Base-by-base conservation (phyloP, 2,797 vertebrate genomes). In the Sebastes flavidus region DNA sequence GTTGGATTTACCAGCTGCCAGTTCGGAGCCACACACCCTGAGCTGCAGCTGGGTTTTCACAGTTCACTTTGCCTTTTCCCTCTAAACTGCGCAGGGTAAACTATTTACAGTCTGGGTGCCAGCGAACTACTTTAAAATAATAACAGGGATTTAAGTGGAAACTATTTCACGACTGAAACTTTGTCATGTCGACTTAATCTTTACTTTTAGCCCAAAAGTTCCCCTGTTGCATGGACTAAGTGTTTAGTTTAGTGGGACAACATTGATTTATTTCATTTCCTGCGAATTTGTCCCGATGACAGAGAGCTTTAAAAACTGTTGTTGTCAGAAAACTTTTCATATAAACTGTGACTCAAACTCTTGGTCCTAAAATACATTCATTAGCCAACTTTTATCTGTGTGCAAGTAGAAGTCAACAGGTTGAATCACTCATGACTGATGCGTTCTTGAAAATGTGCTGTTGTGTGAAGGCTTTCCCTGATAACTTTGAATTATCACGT, bases 71-170 rank as follows among this genome's bases (percentile, higher is more conserved):
- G 60, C 6, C 25, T 63, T 79, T 86, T 59, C 46, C 71, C 46
- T 76, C 46, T 46, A 73, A 88, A 82, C 76, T 62, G 62, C 49
- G 74, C 65, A 70, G 62, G 67, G 55, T 76, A 68, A 83, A 87
- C 83, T 90, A 88, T 91, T 91, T 87, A 90, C 84, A 81, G 75
- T 80, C 11, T 0, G 32, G 18, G 69, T 66, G 84, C 75, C 83
- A 87, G 82, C 22, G 52, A 80, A 80, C 69, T 80, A 81, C 83
- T 90, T 81, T 65, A 65, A 87, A 87, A 88, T 78, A 85, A 91
- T 77, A 87, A 77, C 89, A 29, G 75, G 72, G 79, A 81, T 88
- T 89, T 66, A 73, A 81, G 76, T 71, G 78, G 73, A 81, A 87
- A 84, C 68, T 49, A 80, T 75, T 85, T 80, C 77, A 78, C 4